Evolutionary conservation across 2,888 invertebrate genomes (phyloP), one percentile per base, ranked within the genome.

Genomic region (Bellardia bayeri): DNA sequence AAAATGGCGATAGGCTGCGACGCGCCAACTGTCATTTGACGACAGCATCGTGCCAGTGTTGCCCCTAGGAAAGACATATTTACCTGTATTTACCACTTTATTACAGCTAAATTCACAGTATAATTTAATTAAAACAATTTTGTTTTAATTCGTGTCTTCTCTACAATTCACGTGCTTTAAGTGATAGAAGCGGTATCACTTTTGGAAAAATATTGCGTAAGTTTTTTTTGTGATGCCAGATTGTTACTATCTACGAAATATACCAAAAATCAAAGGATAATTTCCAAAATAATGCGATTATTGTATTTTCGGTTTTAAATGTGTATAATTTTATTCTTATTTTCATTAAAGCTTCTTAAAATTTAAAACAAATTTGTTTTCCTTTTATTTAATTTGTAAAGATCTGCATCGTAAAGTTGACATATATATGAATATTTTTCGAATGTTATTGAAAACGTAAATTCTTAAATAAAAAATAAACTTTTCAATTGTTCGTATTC

Each of bases 1-100:
- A 92, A 92, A 90, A 92, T 92, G 92, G 92, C 91, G 91, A 90
- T 89, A 87, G 85, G 89, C 85, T 76, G 89, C 90, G 90, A 90
- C 89, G 90, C 89, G 89, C 90, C 80, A 81, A 85, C 88, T 89
- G 91, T 89, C 88, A 88, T 89, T 89, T 90, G 90, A 88, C 90
- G 90, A 86, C 89, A 88, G 82, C 90, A 90, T 69, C 91, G 90
- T 83, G 90, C 82, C 91, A 92, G 92, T 90, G 92, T 92, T 91
- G 92, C 91, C 90, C 90, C 89, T 81, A 89, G 85, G 87, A 91
- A 89, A 42, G 89, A 89, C 91, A 92, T 91, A 88, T 16, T 87
- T 83, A 79, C 68, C 54, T 88, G 85, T 68, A 63, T 37, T 49
- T 66, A 11, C 49, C 0, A 33, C n/a, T 76, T 72, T 23, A 45